phyloP scores from a whole-genome alignment of 2,888 invertebrate species.

The Julus scandinavius region DNA sequence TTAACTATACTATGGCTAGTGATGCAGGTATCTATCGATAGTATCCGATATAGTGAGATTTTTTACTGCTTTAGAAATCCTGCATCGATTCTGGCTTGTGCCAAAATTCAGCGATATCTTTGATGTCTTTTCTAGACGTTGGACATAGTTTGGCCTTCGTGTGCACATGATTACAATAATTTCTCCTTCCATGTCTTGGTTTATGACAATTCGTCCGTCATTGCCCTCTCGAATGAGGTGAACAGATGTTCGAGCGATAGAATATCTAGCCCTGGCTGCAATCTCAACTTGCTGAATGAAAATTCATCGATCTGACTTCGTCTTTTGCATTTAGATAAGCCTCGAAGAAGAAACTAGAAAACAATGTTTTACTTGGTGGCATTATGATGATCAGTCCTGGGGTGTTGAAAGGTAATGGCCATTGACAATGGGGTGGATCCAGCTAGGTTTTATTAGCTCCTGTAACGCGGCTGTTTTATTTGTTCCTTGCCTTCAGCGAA shows the following conservation, averaged over 20 bases:
- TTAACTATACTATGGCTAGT: neutral
- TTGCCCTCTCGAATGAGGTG: conserved; percentile 12
- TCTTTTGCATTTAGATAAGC: conserved; percentile 34
- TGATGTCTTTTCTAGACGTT: conserved; percentile 3
- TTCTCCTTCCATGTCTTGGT: conserved; percentile 7
- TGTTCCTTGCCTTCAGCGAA: neutral
- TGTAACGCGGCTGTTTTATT: neutral
- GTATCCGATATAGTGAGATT: neutral
- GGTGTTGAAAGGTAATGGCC: conserved; percentile 16
- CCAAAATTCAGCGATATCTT: neutral
- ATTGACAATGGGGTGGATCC: conserved; percentile 23
- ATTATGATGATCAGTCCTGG: conserved; percentile 2
- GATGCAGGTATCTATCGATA: neutral
- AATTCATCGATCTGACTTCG: conserved; percentile 27
- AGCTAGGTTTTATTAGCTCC: neutral
- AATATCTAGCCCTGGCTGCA: neutral
- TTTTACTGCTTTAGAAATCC: neutral
- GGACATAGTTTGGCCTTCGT: neutral
- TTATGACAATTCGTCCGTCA: conserved; percentile 44
- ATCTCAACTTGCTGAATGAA: conserved; percentile 15
- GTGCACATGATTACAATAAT: conserved; percentile 20
- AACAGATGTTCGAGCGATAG: conserved; percentile 28
- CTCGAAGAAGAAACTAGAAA: conserved; percentile 5
- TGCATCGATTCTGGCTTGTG: neutral
- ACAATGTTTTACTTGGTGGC: conserved; percentile 7